Evolutionary conservation across 2,113 vertebrate genomes (phyloP).

Genomic region (Oncorhynchus kisutch): DNA sequence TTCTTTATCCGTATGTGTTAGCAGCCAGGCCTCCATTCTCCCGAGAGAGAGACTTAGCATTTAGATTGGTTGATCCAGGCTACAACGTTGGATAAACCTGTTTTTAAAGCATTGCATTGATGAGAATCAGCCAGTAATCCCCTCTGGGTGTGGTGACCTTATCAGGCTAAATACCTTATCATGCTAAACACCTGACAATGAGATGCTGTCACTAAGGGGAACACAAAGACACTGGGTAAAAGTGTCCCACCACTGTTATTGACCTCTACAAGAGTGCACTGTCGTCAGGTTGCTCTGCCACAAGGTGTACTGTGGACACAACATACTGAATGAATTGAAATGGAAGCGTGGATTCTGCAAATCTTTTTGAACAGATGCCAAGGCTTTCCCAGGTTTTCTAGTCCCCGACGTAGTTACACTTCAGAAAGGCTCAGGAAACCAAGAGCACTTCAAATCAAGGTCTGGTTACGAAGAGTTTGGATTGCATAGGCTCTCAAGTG

Average conservation of each 20-base stretch:
- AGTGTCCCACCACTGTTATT: slow-evolving; percentile 31
- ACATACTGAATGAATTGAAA: neutral
- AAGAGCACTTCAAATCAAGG: no score
- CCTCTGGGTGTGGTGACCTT: slow-evolving; percentile 61
- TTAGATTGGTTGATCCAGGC: slow-evolving; percentile 71
- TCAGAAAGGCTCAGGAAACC: no score
- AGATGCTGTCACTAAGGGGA: slow-evolving; percentile 52
- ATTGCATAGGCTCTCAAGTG: no score
- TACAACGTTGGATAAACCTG: slow-evolving; percentile 63
- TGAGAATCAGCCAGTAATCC: slow-evolving; percentile 70
- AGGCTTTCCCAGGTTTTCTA: no score
- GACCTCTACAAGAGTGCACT: slow-evolving; percentile 36
- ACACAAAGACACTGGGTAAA: slow-evolving; percentile 46
- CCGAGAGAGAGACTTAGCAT: slow-evolving; percentile 71
- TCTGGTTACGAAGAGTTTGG: no score
- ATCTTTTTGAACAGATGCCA: neutral
- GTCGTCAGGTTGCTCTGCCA: neutral
- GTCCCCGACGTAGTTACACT: no score
- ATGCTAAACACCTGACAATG: slow-evolving; percentile 72
- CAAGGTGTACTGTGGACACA: neutral
- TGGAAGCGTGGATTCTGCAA: neutral
- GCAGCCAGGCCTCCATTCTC: slow-evolving; percentile 66
- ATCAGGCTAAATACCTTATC: slow-evolving; percentile 72
- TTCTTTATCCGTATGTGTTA: slow-evolving; percentile 79
- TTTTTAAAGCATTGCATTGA: slow-evolving; percentile 72